These are phyloP conservation scores for Trichosurus vulpecula DNA, from an alignment of 2,797 vertebrate species.

Conservation along the genomic window DNA sequence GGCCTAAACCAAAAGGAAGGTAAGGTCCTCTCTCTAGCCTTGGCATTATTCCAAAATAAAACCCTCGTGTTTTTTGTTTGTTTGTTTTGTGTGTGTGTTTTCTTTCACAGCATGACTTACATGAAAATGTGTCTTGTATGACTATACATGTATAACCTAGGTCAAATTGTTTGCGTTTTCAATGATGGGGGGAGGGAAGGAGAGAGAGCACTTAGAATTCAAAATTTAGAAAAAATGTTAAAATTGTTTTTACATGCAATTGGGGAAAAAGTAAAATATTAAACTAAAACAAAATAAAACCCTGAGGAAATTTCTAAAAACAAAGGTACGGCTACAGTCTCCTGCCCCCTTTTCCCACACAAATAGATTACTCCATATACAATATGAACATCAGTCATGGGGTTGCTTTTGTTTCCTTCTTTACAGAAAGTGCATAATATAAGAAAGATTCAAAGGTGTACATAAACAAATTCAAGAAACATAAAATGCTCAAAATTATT, in stretches of 20 bases:
- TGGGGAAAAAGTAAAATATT: neutral
- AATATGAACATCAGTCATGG: neutral
- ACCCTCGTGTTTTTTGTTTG: too few species aligned
- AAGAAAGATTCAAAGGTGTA: neutral
- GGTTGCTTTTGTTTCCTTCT: neutral
- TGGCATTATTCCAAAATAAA: neutral
- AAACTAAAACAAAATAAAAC: neutral
- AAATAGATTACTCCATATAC: neutral
- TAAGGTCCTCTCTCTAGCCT: neutral
- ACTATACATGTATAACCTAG: too few species aligned
- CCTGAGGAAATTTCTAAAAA: neutral
- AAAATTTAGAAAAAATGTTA: too few species aligned
- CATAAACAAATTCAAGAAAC: neutral
- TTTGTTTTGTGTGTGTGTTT: too few species aligned
- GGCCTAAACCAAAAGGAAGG: too few species aligned
- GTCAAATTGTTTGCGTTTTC: too few species aligned
- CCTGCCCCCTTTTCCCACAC: too few species aligned
- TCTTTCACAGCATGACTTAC: too few species aligned
- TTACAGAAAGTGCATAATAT: neutral
- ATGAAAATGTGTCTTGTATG: too few species aligned
- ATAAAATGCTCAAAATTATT: neutral
- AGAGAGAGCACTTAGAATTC: too few species aligned
- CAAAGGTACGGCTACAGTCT: neutral
- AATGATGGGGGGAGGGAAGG: too few species aligned
- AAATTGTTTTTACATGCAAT: too few species aligned